A percentile compares a stretch with the other conserved stretches of the same genome.
Evolutionary conservation across 2,797 vertebrate genomes (phyloP).

Genomic region (Mergus octosetaceus): DNA sequence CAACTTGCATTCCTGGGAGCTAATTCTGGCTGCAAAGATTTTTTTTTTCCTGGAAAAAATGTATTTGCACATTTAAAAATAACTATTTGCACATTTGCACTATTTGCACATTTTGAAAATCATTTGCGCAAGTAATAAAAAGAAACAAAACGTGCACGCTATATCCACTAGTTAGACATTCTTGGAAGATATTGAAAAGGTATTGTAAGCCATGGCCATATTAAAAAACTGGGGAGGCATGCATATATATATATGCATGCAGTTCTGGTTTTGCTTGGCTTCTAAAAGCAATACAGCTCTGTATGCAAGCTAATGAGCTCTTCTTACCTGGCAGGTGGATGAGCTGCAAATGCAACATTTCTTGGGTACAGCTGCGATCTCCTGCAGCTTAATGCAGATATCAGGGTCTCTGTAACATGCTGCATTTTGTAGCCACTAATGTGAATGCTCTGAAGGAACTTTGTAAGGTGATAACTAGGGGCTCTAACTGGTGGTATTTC

Average conservation of each 20-base stretch:
- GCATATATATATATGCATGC: neutral
- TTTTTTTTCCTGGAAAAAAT: neutral
- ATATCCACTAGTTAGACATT: neutral
- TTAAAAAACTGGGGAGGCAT: neutral
- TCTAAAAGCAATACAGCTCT: neutral
- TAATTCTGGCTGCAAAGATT: neutral
- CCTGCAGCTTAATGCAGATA: neutral
- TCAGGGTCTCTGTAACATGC: neutral
- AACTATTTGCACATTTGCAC: too few relatives aligned
- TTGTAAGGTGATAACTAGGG: neutral
- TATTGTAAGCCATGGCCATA: neutral
- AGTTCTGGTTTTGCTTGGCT: neutral
- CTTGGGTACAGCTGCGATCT: neutral
- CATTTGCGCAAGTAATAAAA: neutral
- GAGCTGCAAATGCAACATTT: neutral
- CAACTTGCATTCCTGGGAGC: neutral
- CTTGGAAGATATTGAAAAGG: neutral
- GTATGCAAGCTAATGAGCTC: neutral
- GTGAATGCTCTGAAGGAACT: neutral
- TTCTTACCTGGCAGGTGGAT: neutral
- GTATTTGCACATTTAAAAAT: neutral
- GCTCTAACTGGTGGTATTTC: neutral
- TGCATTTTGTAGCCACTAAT: neutral
- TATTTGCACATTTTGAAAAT: neutral
- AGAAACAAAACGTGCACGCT: neutral